Conservation (phyloP, 2,797 vertebrate species). For the Tachyglossus aculeatus region DNA sequence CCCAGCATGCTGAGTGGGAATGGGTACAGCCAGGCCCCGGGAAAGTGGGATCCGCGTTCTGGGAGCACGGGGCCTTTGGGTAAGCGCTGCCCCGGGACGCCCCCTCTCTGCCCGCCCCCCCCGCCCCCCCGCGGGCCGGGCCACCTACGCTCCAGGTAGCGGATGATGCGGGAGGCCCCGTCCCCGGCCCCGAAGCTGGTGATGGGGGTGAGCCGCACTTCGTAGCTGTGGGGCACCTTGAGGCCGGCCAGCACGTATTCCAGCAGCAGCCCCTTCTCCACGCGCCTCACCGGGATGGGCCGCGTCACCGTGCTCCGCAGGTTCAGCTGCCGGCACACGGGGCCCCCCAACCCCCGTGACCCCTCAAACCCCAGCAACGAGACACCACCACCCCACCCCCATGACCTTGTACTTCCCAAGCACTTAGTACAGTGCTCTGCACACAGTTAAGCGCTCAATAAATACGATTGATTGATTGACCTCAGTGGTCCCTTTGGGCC, state of each 20-base stretch:
- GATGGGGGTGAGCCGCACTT: slow-evolving; percentile 89
- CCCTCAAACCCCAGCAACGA: not conserved
- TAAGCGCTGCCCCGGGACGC: not conserved
- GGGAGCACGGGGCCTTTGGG: not conserved
- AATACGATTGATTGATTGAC: no score
- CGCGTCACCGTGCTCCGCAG: slow-evolving; percentile 73
- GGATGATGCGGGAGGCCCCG: slow-evolving; percentile 84
- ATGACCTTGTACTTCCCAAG: no score
- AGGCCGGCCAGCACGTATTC: slow-evolving; percentile 85
- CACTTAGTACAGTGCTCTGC: no score
- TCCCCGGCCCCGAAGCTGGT: slow-evolving; percentile 89
- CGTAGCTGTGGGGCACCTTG: slow-evolving; percentile 89
- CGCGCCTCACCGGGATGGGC: slow-evolving; percentile 84
- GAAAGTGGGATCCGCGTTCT: not conserved
- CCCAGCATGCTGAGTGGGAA: not conserved
- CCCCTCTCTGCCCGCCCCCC: not conserved
- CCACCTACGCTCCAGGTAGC: slow-evolving; percentile 93
- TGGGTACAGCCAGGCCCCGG: no score
- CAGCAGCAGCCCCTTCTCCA: slow-evolving; percentile 87
- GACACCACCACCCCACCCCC: no score
- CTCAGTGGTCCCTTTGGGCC: not conserved
- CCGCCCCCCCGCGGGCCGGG: not conserved
- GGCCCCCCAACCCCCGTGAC: no score
- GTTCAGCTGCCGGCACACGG: slow-evolving; percentile 68
- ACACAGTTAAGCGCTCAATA: no score